Evolutionary conservation across 2,888 invertebrate genomes (phyloP), one percentile per base, ranked within the genome.

Genomic region (Erpobdella octoculata): DNA sequence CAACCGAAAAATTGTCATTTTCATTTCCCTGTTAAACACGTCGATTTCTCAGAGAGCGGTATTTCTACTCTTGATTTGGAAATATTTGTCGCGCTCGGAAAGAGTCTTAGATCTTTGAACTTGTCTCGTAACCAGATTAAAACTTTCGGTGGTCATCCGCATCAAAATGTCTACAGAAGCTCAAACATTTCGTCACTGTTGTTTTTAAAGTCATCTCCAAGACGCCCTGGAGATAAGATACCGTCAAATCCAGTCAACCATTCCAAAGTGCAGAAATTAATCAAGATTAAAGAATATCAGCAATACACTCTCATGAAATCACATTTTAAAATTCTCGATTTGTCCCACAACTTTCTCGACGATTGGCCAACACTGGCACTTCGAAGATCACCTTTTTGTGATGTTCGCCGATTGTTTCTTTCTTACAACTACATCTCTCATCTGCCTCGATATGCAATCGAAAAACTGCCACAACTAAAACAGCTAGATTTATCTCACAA

Each of bases 1-100:
- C 53, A 28, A 28, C 28, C 53, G 53, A 53, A 25, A 53, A 53
- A 53, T 53, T 53, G 53, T 53, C n/a, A n/a, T n/a, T 53, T 53
- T 28, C 53, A 28, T 28, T 53, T 53, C 53, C 53, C 53, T 28
- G 53, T 53, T 28, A 53, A 53, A 53, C 28, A 53, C 28, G 21
- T 53, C 21, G 53, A 53, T 53, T 28, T 53, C 53, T 53, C 53
- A n/a, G 53, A 28, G 28, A 53, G 28, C n/a, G 21, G 6, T 28
- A 28, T 53, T 1, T 21, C 21, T 21, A 28, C 53, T 8, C 21
- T 21, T 6, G 53, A 53, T 28, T 21, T 53, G 21, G 21, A 53
- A 28, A 53, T 53, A 6, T 28, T 53, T 1, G 18, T 53, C 9
- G 53, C 21, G 28, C 53, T 53, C 28, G 28, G 21, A 28, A 3